phyloP scores from a whole-genome alignment of 2,888 invertebrate species.

The Timandra comae region DNA sequence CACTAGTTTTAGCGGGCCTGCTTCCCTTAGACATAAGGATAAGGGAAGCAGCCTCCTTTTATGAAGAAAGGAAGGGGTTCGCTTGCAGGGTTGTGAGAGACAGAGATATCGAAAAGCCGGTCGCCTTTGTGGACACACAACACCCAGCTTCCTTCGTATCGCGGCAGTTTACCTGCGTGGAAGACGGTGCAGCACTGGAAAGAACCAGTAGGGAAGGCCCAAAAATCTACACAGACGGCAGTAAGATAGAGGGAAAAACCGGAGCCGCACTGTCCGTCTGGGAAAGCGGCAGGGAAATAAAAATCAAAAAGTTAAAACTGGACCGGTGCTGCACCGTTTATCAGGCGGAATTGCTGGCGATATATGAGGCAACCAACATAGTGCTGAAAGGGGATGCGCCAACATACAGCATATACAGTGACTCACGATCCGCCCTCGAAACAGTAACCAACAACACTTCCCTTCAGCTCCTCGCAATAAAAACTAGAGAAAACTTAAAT shows the following conservation, averaged over 20 bases:
- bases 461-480: conserved; percentile 10
- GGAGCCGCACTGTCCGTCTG: conserved; percentile 17
- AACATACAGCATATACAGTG: conserved; percentile 7
- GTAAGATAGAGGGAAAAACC: conserved; percentile 13
- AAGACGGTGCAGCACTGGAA: conserved; percentile 1
- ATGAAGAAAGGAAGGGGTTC: conserved; percentile 15
- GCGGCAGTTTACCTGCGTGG: conserved; percentile 4
- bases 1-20: conserved; percentile 14
- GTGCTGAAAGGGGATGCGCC: neutral
- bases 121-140: neutral
- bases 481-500: neutral
- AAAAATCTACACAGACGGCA: conserved; percentile 15
- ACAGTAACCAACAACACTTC: neutral
- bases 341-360: conserved; percentile 16
- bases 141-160: conserved; percentile 10
- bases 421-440: conserved; percentile 10
- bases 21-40: conserved; percentile 17
- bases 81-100: conserved; percentile 7
- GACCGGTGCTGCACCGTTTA: conserved; percentile 10
- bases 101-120: conserved; percentile 11
- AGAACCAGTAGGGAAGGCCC: neutral
- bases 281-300: conserved; percentile 8
- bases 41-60: conserved; percentile 13
- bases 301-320: neutral
- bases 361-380: conserved; percentile 4